phyloP scores from a whole-genome alignment of 2,113 vertebrate genomes.

The Corythaixoides concolor region DNA sequence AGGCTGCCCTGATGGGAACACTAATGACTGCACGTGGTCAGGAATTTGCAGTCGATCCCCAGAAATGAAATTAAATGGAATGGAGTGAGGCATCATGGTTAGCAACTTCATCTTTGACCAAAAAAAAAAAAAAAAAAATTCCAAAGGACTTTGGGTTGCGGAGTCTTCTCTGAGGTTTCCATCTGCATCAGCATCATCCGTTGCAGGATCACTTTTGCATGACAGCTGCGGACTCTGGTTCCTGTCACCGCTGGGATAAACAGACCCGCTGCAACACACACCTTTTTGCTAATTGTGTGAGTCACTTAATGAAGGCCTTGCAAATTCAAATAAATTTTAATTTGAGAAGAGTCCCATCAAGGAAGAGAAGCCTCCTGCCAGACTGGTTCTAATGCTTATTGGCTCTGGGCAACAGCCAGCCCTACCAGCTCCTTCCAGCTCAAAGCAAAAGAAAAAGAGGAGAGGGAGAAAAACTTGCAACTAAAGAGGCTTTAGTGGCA shows the following conservation, averaged over 20 bases:
- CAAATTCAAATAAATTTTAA: constrained; percentile 43
- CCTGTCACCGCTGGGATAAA: constrained; percentile 49
- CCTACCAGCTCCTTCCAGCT: not conserved
- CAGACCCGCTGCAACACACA: constrained; percentile 17
- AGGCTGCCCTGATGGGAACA: not conserved
- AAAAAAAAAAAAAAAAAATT: not conserved
- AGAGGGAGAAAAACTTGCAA: not conserved
- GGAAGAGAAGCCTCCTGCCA: constrained; percentile 18
- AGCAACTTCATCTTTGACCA: not conserved
- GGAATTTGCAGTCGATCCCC: not conserved
- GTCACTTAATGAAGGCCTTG: constrained; percentile 45
- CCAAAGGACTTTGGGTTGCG: not conserved
- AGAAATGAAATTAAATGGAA: not conserved
- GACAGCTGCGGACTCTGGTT: not conserved
- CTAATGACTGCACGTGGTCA: not conserved
- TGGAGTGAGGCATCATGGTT: not conserved
- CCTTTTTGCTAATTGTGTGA: constrained; percentile 23
- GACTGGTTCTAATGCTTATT: not conserved
- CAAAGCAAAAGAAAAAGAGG: not conserved
- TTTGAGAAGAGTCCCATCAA: not conserved
- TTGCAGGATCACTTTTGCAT: not conserved
- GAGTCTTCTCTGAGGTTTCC: not conserved
- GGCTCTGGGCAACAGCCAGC: not conserved
- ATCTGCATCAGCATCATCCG: not conserved
- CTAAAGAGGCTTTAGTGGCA: not conserved